Percentiles rank a stretch among this genome's conserved stretches.
Evolutionary conservation across 2,797 vertebrate species (phyloP).

Genomic region (Acanthurus leucopareius): DNA sequence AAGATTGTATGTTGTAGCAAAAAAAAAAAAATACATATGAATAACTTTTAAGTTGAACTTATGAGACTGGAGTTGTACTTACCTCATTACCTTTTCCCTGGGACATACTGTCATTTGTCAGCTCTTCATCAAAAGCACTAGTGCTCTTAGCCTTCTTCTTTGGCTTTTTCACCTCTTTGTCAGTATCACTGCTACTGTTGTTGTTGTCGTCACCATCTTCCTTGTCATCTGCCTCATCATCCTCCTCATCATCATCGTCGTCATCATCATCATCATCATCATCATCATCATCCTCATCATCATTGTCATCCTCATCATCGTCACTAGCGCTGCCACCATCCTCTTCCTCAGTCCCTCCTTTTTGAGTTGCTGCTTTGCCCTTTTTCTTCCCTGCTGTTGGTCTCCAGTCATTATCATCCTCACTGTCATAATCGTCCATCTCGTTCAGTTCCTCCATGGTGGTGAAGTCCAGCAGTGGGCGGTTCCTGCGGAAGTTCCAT

Average conservation of each 20-base stretch:
- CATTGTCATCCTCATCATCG: constrained; percentile 86
- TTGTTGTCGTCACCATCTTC: constrained; percentile 72
- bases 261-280: constrained; percentile 82
- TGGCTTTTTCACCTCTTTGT: constrained; percentile 90
- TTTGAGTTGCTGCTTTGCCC: constrained; percentile 86
- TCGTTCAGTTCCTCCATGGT: constrained; percentile 97
- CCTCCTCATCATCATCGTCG: constrained; percentile 43
- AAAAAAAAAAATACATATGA: too few species aligned
- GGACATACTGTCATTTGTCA: constrained; percentile 98
- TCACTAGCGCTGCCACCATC: constrained; percentile 83
- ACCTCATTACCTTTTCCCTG: constrained; percentile 98
- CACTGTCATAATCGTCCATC: constrained; percentile 99
- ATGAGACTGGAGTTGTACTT: constrained; percentile 46
- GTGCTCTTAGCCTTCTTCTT: constrained; percentile 91
- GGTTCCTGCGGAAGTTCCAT: constrained; percentile 97
- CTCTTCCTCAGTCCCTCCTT: constrained; percentile 89
- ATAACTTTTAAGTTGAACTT: not conserved
- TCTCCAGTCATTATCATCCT: constrained; percentile 98
- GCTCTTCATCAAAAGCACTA: constrained; percentile 94
- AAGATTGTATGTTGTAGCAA: too few species aligned
- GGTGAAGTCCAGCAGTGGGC: constrained; percentile 95
- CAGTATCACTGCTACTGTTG: constrained; percentile 92
- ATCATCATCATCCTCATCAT: constrained; percentile 82
- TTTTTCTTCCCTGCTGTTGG: constrained; percentile 92
- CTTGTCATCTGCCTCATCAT: constrained; percentile 49